Evolutionary conservation across 2,888 invertebrate species (phyloP).

Genomic region (Trissoscelio sp.): DNA sequence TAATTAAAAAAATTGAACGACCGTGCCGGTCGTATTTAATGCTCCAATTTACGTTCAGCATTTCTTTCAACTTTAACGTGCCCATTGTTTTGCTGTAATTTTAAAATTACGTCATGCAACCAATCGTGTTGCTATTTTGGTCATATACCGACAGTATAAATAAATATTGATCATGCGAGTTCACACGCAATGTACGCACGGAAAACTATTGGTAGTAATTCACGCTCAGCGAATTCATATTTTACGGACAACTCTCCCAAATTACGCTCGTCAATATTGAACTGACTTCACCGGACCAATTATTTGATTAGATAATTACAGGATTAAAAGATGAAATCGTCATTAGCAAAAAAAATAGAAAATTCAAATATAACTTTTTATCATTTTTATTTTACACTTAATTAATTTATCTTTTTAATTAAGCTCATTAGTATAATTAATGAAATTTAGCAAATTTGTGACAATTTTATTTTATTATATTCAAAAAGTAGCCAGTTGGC

Average conservation of each 20-base stretch:
- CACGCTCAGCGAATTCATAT: slow-evolving; percentile 21
- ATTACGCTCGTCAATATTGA: slow-evolving; percentile 17
- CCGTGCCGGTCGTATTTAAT: not conserved
- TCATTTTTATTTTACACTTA: too few species aligned
- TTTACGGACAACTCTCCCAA: slow-evolving; percentile 1
- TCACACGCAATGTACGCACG: slow-evolving; percentile 12
- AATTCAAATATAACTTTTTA: too few species aligned
- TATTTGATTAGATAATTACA: slow-evolving; percentile 16
- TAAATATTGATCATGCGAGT: slow-evolving; percentile 13
- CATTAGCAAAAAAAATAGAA: too few species aligned
- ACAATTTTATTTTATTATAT: too few species aligned
- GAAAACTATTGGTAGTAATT: slow-evolving; percentile 16
- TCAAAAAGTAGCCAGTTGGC: too few species aligned
- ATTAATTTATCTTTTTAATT: too few species aligned
- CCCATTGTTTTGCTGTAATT: not conserved
- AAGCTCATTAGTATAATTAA: too few species aligned
- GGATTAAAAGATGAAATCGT: too few species aligned
- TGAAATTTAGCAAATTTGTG: too few species aligned
- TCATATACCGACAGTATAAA: slow-evolving; percentile 1
- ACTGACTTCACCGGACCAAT: not conserved
- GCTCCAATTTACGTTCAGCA: not conserved
- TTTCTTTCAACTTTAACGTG: not conserved
- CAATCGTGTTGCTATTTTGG: not conserved
- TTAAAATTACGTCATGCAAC: slow-evolving; percentile 1
- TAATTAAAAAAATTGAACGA: not conserved